A percentile compares a stretch with the other conserved stretches of the same genome.
Evolutionary conservation across 2,797 vertebrate genomes (phyloP).

Genomic region (Kryptolebias ocellatus): DNA sequence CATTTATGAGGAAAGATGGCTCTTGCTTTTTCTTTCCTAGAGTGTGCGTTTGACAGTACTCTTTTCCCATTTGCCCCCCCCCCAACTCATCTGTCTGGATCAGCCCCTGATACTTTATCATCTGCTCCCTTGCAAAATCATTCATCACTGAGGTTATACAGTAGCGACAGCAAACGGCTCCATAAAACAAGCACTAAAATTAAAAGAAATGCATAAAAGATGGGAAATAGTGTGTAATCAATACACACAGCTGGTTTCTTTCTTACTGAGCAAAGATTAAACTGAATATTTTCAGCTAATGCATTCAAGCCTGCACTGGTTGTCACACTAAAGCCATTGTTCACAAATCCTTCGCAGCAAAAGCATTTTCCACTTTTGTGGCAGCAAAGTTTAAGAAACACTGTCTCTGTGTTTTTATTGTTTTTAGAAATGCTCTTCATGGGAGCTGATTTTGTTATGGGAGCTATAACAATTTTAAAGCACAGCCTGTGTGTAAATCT

Average conservation of each 20-base stretch:
- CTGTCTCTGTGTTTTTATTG: constrained; percentile 45
- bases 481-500: constrained; percentile 19
- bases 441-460: constrained; percentile 38
- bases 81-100: constrained; percentile 41
- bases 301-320: background rate
- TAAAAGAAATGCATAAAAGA: constrained; percentile 3
- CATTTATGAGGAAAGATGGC: constrained; percentile 28
- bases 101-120: constrained; percentile 40
- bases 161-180: constrained; percentile 1
- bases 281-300: background rate
- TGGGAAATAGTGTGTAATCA: background rate
- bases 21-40: background rate
- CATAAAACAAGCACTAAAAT: background rate
- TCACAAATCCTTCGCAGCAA: constrained; percentile 34
- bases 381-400: constrained; percentile 56
- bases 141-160: constrained; percentile 18
- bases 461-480: constrained; percentile 20
- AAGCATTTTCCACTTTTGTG: constrained; percentile 45
- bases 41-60: constrained; percentile 5
- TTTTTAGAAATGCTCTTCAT: constrained; percentile 43
- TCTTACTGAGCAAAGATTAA: background rate
- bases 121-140: constrained; percentile 29
- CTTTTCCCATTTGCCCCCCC: constrained; percentile 19
- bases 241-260: background rate
- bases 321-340: constrained; percentile 26